Evolutionary conservation across 1,140 invertebrate species (phyloP).

Genomic region (Drosophila parabipectinata): DNA sequence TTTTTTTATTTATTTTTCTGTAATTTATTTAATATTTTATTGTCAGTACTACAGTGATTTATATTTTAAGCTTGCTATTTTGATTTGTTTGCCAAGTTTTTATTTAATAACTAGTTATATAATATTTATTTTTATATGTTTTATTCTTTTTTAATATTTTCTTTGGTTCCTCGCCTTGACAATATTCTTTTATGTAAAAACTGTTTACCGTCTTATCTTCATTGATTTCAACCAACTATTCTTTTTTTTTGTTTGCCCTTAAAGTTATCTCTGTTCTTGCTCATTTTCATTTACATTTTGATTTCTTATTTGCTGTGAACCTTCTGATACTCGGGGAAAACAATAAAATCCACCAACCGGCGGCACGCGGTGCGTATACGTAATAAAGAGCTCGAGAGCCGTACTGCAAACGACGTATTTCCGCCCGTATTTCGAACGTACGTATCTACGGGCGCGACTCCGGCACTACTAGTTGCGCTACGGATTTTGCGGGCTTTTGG

Average conservation of each 20-base stretch:
- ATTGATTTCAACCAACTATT: conserved; percentile 43
- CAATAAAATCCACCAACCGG: conserved; percentile 54
- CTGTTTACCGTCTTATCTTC: conserved; percentile 42
- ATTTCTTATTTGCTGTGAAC: conserved; percentile 63
- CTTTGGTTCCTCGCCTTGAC: not conserved
- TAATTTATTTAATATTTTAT: conserved; percentile 29
- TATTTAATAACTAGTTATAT: conserved; percentile 1
- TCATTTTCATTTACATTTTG: conserved; percentile 75
- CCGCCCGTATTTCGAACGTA: conserved; percentile 38
- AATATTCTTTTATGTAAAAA: conserved; percentile 20
- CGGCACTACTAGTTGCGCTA: conserved; percentile 22
- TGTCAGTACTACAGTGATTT: not conserved
- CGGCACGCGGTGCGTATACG: conserved; percentile 70
- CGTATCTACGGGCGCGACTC: conserved; percentile 32
- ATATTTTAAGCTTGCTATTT: conserved; percentile 13
- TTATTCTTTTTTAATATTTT: not conserved
- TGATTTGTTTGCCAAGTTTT: not conserved
- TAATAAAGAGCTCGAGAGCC: conserved; percentile 51
- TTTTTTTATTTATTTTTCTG: conserved; percentile 37
- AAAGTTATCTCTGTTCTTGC: conserved; percentile 13
- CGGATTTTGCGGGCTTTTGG: conserved; percentile 44
- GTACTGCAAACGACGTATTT: conserved; percentile 41
- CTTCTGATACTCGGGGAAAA: conserved; percentile 56
- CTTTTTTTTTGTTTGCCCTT: conserved; percentile 1
- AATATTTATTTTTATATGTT: not conserved